Conservation (phyloP, 2,888 invertebrate genomes). For the Holacanthella duospinosa region DNA sequence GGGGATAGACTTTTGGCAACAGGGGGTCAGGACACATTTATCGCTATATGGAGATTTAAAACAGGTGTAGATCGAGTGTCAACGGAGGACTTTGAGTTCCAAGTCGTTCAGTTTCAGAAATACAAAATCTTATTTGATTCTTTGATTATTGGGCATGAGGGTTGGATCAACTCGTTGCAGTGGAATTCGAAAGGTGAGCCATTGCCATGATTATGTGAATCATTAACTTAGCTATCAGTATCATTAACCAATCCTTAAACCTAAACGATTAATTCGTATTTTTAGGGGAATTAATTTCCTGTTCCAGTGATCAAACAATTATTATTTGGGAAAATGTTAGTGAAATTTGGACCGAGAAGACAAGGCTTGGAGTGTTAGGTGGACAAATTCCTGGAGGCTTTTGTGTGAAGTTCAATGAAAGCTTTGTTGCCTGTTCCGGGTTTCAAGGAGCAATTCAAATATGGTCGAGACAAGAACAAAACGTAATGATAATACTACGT, state of each 20-base stretch:
- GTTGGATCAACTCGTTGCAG: conserved; percentile 34
- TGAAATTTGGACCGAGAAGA: conserved; percentile 68
- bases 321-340: conserved; percentile 72
- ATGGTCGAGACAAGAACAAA: conserved; percentile 65
- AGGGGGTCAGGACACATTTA: conserved; percentile 34
- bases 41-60: conserved; percentile 34
- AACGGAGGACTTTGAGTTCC: conserved; percentile 30
- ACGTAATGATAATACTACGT: conserved; percentile 39
- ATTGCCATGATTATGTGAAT: no score
- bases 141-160: conserved; percentile 36
- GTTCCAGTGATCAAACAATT: conserved; percentile 84
- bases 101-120: conserved; percentile 26
- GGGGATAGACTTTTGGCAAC: conserved; percentile 24
- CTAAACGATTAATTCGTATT: conserved; percentile 17
- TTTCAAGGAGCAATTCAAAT: conserved; percentile 86
- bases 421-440: conserved; percentile 72
- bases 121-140: conserved; percentile 34
- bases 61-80: conserved; percentile 12
- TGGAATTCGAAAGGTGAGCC: conserved; percentile 29
- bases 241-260: no score
- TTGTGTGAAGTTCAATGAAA: conserved; percentile 66
- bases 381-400: conserved; percentile 90
- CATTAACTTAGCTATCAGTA: no score
- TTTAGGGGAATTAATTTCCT: conserved; percentile 55
- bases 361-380: conserved; percentile 82